Percentiles rank a stretch among this genome's conserved stretches.
Conservation (phyloP, 2,797 vertebrate genomes). For the Poeciliopsis presidionis region DNA sequence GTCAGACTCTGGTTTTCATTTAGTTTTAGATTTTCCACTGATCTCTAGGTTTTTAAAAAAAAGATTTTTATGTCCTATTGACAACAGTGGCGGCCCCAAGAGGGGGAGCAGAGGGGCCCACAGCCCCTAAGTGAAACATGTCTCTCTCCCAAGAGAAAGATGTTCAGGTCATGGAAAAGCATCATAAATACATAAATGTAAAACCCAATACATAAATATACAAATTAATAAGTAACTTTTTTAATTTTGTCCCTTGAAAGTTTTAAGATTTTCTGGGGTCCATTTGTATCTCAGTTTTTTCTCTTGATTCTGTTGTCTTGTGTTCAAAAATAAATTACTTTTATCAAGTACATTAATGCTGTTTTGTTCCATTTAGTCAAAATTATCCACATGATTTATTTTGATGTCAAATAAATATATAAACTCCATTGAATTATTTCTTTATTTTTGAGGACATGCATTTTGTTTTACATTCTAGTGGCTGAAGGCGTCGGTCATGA, state of each 20-base stretch:
- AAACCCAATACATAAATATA: not conserved
- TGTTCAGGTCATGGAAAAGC: not conserved
- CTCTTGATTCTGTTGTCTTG: not conserved
- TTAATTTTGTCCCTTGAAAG: not conserved
- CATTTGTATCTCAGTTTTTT: not conserved
- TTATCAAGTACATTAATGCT: not conserved
- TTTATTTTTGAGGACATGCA: not conserved
- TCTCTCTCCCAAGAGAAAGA: too few species aligned
- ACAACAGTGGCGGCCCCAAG: too few species aligned
- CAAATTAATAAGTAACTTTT: not conserved
- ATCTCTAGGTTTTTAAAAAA: too few species aligned
- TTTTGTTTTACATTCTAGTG: too few species aligned
- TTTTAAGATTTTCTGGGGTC: too few species aligned
- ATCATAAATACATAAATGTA: not conserved
- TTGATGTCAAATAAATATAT: not conserved
- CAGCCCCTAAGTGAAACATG: too few species aligned
- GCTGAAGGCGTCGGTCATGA: not conserved
- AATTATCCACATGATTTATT: not conserved
- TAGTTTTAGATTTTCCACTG: too few species aligned
- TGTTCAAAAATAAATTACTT: not conserved
- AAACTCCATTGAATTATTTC: not conserved
- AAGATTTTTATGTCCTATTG: too few species aligned
- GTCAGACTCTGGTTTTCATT: too few species aligned
- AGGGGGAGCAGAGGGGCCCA: too few species aligned
- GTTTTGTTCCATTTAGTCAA: not conserved